phyloP scores from a whole-genome alignment of 2,888 invertebrate species.

The Torymus tubicola region DNA sequence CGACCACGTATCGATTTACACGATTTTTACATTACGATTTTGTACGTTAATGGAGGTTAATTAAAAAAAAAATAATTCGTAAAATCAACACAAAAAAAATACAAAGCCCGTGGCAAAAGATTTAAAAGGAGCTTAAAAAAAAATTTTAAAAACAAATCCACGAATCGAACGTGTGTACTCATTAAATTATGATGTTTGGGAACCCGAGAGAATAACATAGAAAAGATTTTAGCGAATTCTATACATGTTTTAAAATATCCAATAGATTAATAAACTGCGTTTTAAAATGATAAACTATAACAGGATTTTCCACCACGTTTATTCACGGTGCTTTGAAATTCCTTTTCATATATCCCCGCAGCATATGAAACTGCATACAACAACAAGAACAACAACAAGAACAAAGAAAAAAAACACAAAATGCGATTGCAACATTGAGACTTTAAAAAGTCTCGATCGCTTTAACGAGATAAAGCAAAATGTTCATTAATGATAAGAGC shows the following conservation, averaged over 20 bases:
- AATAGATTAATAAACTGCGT: background rate
- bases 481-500: slow-evolving; percentile 45
- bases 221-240: slow-evolving; percentile 32
- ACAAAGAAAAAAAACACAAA: slow-evolving; percentile 15
- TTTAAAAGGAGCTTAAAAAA: slow-evolving; percentile 48
- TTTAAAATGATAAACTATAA: background rate
- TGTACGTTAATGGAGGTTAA: slow-evolving; percentile 64
- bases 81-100: slow-evolving; percentile 48
- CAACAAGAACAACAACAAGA: slow-evolving; percentile 1
- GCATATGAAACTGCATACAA: slow-evolving; percentile 40
- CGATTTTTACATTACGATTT: slow-evolving; percentile 69
- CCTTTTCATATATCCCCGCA: slow-evolving; percentile 13
- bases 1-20: slow-evolving; percentile 66
- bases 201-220: slow-evolving; percentile 26
- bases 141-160: slow-evolving; percentile 25
- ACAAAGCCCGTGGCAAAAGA: slow-evolving; percentile 39
- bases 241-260: slow-evolving; percentile 7
- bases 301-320: slow-evolving; percentile 23
- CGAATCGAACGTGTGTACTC: slow-evolving; percentile 47
- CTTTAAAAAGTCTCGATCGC: background rate
- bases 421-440: background rate
- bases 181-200: slow-evolving; percentile 37
- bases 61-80: slow-evolving; percentile 55
- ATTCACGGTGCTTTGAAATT: slow-evolving; percentile 5
- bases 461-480: slow-evolving; percentile 28